Base-by-base conservation (phyloP, 2,888 invertebrate species). In the Melanargia galathea region DNA sequence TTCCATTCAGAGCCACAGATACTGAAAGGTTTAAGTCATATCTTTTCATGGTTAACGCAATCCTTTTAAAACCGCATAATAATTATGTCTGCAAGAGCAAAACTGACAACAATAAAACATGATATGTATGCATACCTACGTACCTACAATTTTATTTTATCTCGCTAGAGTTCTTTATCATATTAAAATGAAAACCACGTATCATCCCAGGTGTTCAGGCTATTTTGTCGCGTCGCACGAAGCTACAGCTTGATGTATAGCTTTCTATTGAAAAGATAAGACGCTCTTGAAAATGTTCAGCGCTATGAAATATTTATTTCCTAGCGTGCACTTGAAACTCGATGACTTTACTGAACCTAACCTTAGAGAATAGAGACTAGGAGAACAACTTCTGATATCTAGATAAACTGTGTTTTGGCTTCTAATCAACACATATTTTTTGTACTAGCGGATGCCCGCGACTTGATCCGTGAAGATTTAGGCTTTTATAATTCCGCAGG, bases 171-270 rank as follows among this genome's bases (percentile, higher is more conserved):
- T 22, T 46, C 22, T 22, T n/a, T n/a, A n/a, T n/a, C 45, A 11
- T 46, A 22, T 22, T 43, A 46, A 46, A 20, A 45, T 45, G 45
- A 45, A 20, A 45, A 46, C 45, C 45, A 46, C 45, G 22, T 46
- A 38, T 13, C 20, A 6, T 7, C 51, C 11, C 33, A 33, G 33
- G 38, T 35, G 35, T 35, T 38, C 2, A 18, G 52, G 16, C 10
- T 24, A 8, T 55, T 26, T 43, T 24, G 11, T 43, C 43, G 38
- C n/a, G n/a, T 24, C 24, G 43, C 40, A 40, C 40, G 22, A 55
- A n/a, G 43, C 43, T 43, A 43, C 26, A 40, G 24, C 26, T 26
- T 16, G 22, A 55, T 55, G 20, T 55, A 24, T 24, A n/a, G 22
- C n/a, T 22, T 35, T 40, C 24, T 24, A 55, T 55, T 40, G 24